These are phyloP conservation scores for Petrocephalus sullivani DNA, from an alignment of 2,797 vertebrate species.

Conservation along the genomic window DNA sequence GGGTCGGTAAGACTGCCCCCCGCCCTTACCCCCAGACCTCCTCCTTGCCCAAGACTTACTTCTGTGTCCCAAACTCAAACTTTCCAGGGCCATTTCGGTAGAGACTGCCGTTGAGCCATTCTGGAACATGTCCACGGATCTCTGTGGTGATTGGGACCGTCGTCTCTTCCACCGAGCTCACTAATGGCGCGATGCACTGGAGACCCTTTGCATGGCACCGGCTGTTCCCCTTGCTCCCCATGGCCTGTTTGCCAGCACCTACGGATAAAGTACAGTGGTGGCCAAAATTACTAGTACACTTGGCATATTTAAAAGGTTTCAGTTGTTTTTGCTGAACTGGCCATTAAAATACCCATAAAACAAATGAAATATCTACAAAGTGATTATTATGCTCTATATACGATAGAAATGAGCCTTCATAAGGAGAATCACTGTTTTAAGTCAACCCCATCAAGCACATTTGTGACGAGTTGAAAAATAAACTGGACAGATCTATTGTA, in stretches of 20 bases:
- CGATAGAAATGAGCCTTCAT: no score
- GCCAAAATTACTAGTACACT: no score
- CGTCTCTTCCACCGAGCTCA: constrained; percentile 71
- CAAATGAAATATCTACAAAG: no score
- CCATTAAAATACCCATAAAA: no score
- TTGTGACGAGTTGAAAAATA: no score
- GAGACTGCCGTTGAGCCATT: constrained; percentile 78
- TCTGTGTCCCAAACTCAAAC: constrained; percentile 85
- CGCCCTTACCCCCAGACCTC: neutral
- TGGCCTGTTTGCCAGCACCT: neutral
- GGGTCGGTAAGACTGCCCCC: neutral
- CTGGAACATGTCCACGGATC: constrained; percentile 71
- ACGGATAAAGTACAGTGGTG: neutral
- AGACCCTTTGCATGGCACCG: constrained; percentile 42
- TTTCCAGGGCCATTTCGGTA: constrained; percentile 86
- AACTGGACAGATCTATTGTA: no score
- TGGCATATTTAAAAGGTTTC: no score
- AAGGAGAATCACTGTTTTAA: no score
- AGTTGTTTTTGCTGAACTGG: no score
- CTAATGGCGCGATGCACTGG: constrained; percentile 66
- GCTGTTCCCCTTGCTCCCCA: neutral
- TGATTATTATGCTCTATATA: no score
- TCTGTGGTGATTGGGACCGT: constrained; percentile 59
- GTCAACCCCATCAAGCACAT: no score
- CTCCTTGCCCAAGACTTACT: constrained; percentile 56